These are phyloP conservation scores for Echinops telfairi DNA, from an alignment of 2,113 vertebrate species.

Conservation along the genomic window DNA sequence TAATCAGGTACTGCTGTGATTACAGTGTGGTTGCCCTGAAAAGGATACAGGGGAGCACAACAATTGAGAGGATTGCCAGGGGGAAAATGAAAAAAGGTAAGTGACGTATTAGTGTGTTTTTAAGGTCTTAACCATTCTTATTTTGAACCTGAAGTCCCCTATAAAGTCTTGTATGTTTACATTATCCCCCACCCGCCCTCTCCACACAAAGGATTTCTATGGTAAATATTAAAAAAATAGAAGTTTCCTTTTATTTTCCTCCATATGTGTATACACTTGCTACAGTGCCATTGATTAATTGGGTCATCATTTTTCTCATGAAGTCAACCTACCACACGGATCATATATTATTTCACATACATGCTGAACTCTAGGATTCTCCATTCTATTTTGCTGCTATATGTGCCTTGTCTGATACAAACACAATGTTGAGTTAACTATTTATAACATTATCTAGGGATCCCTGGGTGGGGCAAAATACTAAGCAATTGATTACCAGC, in stretches of 20 bases:
- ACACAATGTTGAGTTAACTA: neutral
- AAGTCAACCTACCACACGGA: no score
- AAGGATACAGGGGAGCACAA: neutral
- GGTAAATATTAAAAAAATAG: no score
- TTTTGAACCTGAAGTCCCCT: neutral
- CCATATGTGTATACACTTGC: neutral
- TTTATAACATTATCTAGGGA: neutral
- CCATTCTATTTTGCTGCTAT: no score
- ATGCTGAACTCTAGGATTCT: no score
- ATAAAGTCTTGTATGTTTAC: neutral
- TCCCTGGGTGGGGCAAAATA: neutral
- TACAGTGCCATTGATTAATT: no score
- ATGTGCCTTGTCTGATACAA: neutral
- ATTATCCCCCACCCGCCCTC: no score
- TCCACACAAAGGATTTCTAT: no score
- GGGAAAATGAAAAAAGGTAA: constrained; percentile 37
- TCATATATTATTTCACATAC: no score
- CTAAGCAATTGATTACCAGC: neutral
- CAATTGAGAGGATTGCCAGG: neutral
- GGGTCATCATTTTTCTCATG: no score
- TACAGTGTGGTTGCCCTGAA: neutral
- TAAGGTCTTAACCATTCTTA: neutral
- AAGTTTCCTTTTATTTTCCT: no score
- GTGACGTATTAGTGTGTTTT: neutral
- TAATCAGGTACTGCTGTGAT: neutral